These are phyloP conservation scores for Drosophila merina DNA, from an alignment of 2,888 invertebrate species.

Conservation along the genomic window DNA sequence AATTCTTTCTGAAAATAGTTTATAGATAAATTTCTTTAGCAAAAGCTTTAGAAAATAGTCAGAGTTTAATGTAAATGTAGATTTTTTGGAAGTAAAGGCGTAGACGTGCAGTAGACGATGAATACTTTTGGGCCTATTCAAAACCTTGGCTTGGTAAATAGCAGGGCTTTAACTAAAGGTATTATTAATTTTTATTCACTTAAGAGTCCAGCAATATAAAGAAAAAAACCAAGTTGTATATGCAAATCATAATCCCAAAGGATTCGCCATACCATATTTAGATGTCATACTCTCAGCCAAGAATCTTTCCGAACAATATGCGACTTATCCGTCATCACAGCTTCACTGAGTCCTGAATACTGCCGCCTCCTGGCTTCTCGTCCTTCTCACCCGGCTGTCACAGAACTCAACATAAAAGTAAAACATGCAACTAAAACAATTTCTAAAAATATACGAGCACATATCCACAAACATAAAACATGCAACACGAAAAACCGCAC, in stretches of 20 bases:
- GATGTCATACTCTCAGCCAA: background rate
- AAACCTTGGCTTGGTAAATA: too few species aligned
- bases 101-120: background rate
- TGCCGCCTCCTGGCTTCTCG: background rate
- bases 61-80: too few species aligned
- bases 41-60: background rate
- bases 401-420: slow-evolving; percentile 43
- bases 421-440: slow-evolving; percentile 69
- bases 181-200: too few species aligned
- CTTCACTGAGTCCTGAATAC: background rate
- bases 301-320: slow-evolving; percentile 52
- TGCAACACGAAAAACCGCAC: slow-evolving; percentile 53
- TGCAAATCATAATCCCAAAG: background rate
- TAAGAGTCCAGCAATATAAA: too few species aligned
- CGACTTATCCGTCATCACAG: slow-evolving; percentile 76
- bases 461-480: slow-evolving; percentile 50
- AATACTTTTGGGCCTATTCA: background rate
- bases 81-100: background rate
- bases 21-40: background rate
- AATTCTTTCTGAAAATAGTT: too few species aligned
- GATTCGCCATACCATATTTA: slow-evolving; percentile 1
- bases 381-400: slow-evolving; percentile 39
- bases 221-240: too few species aligned
- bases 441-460: slow-evolving; percentile 69
- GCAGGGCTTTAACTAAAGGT: too few species aligned